Evolutionary conservation across 2,888 invertebrate species (phyloP).

Genomic region (Synergus itoensis): DNA sequence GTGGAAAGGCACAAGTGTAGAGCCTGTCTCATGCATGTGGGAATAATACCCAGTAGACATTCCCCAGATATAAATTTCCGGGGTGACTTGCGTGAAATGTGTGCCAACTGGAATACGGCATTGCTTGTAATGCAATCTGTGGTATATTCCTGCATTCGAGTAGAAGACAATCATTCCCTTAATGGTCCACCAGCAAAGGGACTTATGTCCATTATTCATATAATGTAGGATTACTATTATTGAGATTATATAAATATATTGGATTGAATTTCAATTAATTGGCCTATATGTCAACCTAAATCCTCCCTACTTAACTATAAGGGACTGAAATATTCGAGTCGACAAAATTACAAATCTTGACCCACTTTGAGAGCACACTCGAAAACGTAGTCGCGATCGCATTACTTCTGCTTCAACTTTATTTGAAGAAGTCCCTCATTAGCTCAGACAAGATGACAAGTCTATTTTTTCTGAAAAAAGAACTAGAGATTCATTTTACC

Average conservation of each 20-base stretch:
- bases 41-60: constrained; percentile 49
- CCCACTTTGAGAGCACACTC: constrained; percentile 1
- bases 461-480: not conserved
- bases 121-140: constrained; percentile 47
- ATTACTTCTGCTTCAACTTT: constrained; percentile 21
- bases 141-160: not conserved
- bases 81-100: constrained; percentile 50
- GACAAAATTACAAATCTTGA: not conserved
- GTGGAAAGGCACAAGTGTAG: constrained; percentile 2
- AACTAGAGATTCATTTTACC: not conserved
- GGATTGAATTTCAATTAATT: no score
- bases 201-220: not conserved
- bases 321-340: not conserved
- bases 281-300: no score
- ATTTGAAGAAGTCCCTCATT: constrained; percentile 27
- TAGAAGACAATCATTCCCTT: not conserved
- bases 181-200: constrained; percentile 3
- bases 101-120: constrained; percentile 44
- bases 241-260: no score
- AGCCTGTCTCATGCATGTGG: constrained; percentile 15
- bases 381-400: constrained; percentile 8
- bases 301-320: not conserved
- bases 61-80: constrained; percentile 50
- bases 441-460: not conserved
- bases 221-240: no score